Percentiles rank a stretch among this genome's conserved stretches.
Evolutionary conservation across 2,888 invertebrate genomes (phyloP).

Genomic region (Diloba caeruleocephala): DNA sequence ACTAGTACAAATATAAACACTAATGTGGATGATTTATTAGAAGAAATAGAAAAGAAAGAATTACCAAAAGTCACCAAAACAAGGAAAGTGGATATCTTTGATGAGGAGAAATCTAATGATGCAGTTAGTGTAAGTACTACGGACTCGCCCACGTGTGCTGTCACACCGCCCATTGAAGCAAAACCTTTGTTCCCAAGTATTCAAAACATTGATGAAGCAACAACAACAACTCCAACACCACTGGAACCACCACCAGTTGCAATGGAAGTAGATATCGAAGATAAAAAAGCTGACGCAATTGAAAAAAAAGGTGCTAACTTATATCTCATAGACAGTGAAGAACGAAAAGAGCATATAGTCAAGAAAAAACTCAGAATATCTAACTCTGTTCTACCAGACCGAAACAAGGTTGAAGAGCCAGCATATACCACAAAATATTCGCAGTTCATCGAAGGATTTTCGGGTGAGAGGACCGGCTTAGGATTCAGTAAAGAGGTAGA

Average conservation of each 20-base stretch:
- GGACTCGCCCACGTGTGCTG: constrained; percentile 64
- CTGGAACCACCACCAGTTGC: constrained; percentile 52
- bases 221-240: constrained; percentile 53
- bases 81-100: constrained; percentile 66
- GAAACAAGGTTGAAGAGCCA: constrained; percentile 70
- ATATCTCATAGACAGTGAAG: constrained; percentile 71
- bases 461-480: constrained; percentile 82
- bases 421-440: constrained; percentile 85
- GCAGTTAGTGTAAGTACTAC: constrained; percentile 59
- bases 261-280: constrained; percentile 55
- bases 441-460: constrained; percentile 80
- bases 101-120: constrained; percentile 57
- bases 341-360: constrained; percentile 63
- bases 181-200: constrained; percentile 71
- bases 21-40: constrained; percentile 77
- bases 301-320: constrained; percentile 79
- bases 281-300: constrained; percentile 53
- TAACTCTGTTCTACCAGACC: constrained; percentile 78
- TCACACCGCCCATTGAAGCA: constrained; percentile 63
- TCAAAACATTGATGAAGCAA: constrained; percentile 59
- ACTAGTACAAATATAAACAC: constrained; percentile 48
- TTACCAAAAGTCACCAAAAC: constrained; percentile 70
- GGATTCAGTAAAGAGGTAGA: constrained; percentile 79
- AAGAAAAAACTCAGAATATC: constrained; percentile 83
- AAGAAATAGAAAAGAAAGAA: constrained; percentile 82